Base-by-base conservation (phyloP, 2,797 vertebrate genomes). In the Spinus olivaceus region DNA sequence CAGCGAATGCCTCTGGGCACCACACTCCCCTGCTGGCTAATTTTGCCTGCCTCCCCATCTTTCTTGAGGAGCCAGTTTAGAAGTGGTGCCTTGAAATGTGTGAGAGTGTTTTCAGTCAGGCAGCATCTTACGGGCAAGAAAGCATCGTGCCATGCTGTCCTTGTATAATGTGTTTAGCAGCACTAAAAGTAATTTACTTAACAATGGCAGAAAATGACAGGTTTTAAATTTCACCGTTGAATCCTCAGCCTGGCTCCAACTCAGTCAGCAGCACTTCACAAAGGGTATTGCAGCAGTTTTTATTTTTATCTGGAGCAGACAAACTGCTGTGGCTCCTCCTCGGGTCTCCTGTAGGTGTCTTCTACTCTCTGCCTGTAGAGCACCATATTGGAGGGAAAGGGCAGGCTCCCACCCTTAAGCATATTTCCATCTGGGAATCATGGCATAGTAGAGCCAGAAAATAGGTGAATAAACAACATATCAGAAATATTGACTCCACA, bases 1-100 rank as follows among this genome's bases (percentile, higher is more conserved):
- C 22, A 46, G 14, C 4, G 8, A 19, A 19, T 5, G 39, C 46
- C 46, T 6, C 79, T 44, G n/a, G n/a, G 41, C 28, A 39, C 21
- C 0, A 1, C 1, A 2, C 14, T 32, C 3, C 20, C 5, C 35
- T 14, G 49, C 32, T 61, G 25, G 5, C 3, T 19, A 3, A 17
- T 41, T 71, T 17, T 39, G 39, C 42, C 44, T 33, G 30, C 8
- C 19, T n/a, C 24, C n/a, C 9, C 0, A 1, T 25, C n/a, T 69
- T 35, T n/a, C 21, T 33, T 13, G 30, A 87, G 37, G 24, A 33
- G 6, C 27, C 6, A 5, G 19, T 59, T 63, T 60, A 42, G 67
- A 78, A 53, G 32, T 1, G 12, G 12, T 74, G 41, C 49, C 39
- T 70, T 64, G 42, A 46, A 73, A 37, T 3, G 14, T 2, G 28